Conservation (phyloP, 2,888 invertebrate species). For the Tenthredo distinguenda region DNA sequence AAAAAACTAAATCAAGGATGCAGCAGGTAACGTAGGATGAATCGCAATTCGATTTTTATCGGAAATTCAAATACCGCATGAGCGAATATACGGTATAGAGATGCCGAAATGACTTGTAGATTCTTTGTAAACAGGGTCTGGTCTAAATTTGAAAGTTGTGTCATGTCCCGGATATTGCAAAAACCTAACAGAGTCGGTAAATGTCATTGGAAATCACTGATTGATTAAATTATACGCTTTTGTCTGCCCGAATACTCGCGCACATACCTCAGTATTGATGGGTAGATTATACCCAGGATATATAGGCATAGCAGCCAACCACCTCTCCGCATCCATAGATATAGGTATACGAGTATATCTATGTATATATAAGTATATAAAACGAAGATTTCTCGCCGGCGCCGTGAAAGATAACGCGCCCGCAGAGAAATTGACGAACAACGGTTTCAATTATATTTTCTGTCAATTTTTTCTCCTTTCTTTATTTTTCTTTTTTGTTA, state of each 20-base stretch:
- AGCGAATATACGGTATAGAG: not conserved
- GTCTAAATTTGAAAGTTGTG: constrained; percentile 69
- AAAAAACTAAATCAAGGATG: constrained; percentile 9
- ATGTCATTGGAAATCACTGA: constrained; percentile 48
- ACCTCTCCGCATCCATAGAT: not conserved
- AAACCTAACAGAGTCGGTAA: constrained; percentile 35
- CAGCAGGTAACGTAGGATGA: constrained; percentile 28
- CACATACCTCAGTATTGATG: not conserved
- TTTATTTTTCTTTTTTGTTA: constrained; percentile 55
- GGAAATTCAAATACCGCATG: constrained; percentile 25
- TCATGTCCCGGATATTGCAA: constrained; percentile 66
- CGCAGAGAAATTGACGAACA: constrained; percentile 41
- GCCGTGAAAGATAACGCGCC: constrained; percentile 18
- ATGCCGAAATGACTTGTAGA: constrained; percentile 65
- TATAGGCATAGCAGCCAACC: not conserved
- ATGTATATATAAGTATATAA: not conserved
- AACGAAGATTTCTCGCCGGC: constrained; percentile 18
- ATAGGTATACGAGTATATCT: not conserved
- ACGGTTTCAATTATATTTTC: constrained; percentile 49
- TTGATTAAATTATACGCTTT: constrained; percentile 49
- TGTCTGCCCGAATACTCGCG: not conserved
- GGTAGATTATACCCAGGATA: not conserved
- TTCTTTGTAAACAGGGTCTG: constrained; percentile 62
- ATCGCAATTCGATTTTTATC: constrained; percentile 46
- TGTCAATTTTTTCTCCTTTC: constrained; percentile 49